A percentile compares a stretch with the other conserved stretches of the same genome.
Conservation (phyloP, 2,888 invertebrate genomes). For the Lasioglossum zephyrum region DNA sequence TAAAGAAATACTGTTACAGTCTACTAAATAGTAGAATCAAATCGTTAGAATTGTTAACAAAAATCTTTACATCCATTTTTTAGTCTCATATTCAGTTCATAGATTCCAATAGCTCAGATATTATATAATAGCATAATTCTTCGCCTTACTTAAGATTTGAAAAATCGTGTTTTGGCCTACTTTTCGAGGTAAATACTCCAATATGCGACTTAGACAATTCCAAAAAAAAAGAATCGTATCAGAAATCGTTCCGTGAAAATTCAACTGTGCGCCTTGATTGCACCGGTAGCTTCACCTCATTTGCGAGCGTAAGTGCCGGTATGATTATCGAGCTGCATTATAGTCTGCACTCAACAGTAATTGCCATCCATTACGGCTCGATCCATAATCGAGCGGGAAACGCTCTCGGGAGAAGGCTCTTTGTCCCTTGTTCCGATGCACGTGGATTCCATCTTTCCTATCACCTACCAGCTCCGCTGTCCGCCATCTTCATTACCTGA, state of each 20-base stretch:
- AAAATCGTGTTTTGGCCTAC: too few species aligned
- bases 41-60: too few species aligned
- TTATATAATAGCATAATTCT: too few species aligned
- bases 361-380: slow-evolving; percentile 71
- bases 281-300: slow-evolving; percentile 52
- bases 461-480: slow-evolving; percentile 51
- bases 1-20: too few species aligned
- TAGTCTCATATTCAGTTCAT: neutral
- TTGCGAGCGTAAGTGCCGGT: slow-evolving; percentile 63
- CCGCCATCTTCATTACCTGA: slow-evolving; percentile 59
- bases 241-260: slow-evolving; percentile 32
- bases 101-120: too few species aligned
- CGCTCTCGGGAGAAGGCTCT: slow-evolving; percentile 59
- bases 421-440: slow-evolving; percentile 64
- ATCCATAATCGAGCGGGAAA: slow-evolving; percentile 67
- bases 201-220: too few species aligned
- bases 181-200: too few species aligned
- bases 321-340: slow-evolving; percentile 70
- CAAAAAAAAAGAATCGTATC: slow-evolving; percentile 28
- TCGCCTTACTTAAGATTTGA: too few species aligned
- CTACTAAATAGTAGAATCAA: too few species aligned
- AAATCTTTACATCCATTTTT: neutral
- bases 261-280: slow-evolving; percentile 35
- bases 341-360: slow-evolving; percentile 70
- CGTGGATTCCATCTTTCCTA: slow-evolving; percentile 61